These are phyloP conservation scores for Apantesis nais DNA, from an alignment of 2,888 invertebrate genomes.

Conservation along the genomic window DNA sequence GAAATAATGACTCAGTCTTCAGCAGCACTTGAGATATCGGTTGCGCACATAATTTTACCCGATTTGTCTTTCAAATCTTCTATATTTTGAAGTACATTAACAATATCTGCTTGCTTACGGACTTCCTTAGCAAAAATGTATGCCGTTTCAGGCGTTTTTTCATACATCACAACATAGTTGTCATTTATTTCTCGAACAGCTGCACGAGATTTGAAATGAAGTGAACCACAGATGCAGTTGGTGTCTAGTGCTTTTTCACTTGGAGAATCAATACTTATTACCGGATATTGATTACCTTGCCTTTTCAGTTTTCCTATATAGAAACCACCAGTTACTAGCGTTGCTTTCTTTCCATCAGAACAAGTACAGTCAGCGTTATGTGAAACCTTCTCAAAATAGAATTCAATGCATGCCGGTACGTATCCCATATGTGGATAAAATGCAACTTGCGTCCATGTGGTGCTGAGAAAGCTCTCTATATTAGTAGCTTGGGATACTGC, in stretches of 20 bases:
- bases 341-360: slow-evolving; percentile 12
- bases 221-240: slow-evolving; percentile 13
- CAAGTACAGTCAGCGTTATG: slow-evolving; percentile 2
- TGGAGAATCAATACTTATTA: background rate
- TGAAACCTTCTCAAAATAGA: background rate
- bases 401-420: slow-evolving; percentile 5
- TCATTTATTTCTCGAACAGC: background rate
- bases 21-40: background rate
- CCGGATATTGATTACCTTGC: background rate
- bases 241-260: background rate
- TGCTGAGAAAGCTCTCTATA: background rate
- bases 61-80: slow-evolving; percentile 8
- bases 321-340: background rate
- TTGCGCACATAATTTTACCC: background rate
- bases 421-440: background rate
- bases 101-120: background rate
- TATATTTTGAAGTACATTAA: background rate
- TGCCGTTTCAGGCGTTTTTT: background rate
- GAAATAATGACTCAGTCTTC: no score
- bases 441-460: background rate
- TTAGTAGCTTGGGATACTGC: no score
- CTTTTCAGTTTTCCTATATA: background rate
- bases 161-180: slow-evolving; percentile 6
- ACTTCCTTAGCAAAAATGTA: slow-evolving; percentile 1
- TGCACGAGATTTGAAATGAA: background rate